A percentile compares a stretch with the other conserved stretches of the same genome.
Evolutionary conservation across 2,113 vertebrate species (phyloP).

Genomic region (Lycaon pictus): DNA sequence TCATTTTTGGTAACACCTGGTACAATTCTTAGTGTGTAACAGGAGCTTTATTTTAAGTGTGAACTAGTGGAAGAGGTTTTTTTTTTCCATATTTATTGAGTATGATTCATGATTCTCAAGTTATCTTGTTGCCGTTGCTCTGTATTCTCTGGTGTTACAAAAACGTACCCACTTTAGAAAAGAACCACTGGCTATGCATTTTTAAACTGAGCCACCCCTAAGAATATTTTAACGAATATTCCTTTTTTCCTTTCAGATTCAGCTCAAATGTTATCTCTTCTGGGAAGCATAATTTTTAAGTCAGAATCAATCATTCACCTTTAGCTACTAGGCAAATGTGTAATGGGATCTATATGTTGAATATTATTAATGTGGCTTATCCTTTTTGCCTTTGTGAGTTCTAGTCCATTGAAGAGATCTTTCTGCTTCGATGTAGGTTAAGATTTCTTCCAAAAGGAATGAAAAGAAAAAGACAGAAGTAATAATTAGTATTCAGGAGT

Average conservation of each 20-base stretch:
- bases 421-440: background rate
- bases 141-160: background rate
- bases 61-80: background rate
- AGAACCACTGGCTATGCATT: background rate
- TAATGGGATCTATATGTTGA: background rate
- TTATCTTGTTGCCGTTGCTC: background rate
- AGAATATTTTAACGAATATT: constrained; percentile 38
- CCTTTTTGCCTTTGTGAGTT: constrained; percentile 47
- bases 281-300: constrained; percentile 1
- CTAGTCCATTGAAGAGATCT: background rate
- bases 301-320: background rate
- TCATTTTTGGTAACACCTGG: background rate
- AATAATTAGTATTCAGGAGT: constrained; percentile 47
- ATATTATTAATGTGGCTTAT: background rate
- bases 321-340: background rate
- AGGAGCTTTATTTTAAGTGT: background rate
- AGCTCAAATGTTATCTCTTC: background rate
- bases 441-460: constrained; percentile 30
- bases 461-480: background rate
- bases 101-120: background rate
- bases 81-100: background rate
- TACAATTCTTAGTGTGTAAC: background rate
- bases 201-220: background rate
- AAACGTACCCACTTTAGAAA: background rate
- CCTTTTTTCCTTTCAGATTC: background rate